Evolutionary conservation across 2,797 vertebrate species (phyloP), one percentile per base, ranked within the genome.

Genomic region (Trematomus bernacchii): DNA sequence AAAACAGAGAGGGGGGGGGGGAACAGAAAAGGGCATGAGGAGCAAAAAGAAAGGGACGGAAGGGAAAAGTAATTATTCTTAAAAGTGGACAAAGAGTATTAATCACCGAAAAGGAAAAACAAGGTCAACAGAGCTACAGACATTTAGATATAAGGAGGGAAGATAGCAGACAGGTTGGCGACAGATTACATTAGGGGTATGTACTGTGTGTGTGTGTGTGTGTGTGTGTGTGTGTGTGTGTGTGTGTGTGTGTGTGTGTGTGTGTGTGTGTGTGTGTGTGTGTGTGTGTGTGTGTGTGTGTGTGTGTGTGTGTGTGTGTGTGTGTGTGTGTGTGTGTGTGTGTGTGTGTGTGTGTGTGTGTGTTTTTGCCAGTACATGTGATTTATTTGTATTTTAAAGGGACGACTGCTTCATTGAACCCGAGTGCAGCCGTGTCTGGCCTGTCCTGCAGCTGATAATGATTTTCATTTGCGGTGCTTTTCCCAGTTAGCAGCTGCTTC

Each of bases 391-490:
- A 70, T 78, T 88, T 89, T 83, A 83, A 86, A 83, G 66, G 66
- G 83, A 80, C 65, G 27, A 51, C 77, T 72, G 80, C 80, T 77
- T 76, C 84, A 69, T 59, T 87, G 87, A 85, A 83, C 67, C 67
- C 0, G 80, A 85, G 80, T 81, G 72, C 77, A 80, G 79, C 78
- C n/a, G 73, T 70, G 86, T 89, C 91, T 87, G 83, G 80, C 73
- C 89, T 70, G 87, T 93, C 91, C 90, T 83, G 78, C 90, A 91
- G 92, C 92, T 93, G 90, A 92, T 94, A 94, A 95, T 93, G 91
- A 91, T 92, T 94, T 94, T 94, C 93, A 91, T 92, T 91, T 78
- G 85, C 59, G 68, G 77, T 89, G 60, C 89, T 90, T 92, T 91
- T 93, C 88, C 85, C 91, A 91, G 83, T 83, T 77, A 73, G 67